Conservation (phyloP, 2,888 invertebrate species). For the Dendrolimus pini region DNA sequence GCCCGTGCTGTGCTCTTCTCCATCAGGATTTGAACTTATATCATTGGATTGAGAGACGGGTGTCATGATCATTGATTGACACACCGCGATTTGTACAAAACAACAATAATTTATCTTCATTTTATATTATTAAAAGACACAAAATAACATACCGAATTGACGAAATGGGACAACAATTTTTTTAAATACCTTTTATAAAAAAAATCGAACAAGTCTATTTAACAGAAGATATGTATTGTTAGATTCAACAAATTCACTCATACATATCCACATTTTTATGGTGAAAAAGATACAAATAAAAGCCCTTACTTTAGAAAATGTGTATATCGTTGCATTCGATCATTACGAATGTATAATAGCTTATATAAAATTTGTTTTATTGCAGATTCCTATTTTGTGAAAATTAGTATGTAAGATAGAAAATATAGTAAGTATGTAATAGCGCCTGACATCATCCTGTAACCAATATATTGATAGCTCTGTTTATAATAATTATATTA, state of each 20-base stretch:
- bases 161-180: too few species aligned
- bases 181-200: too few species aligned
- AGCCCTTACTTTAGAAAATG: background rate
- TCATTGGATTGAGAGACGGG: too few species aligned
- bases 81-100: too few species aligned
- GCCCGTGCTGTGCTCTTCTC: too few species aligned
- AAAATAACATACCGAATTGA: too few species aligned
- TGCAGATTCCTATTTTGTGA: slow-evolving; percentile 74
- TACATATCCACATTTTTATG: slow-evolving; percentile 35
- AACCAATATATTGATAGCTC: slow-evolving; percentile 10
- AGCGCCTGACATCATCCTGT: slow-evolving; percentile 12
- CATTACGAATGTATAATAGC: slow-evolving; percentile 7
- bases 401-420: slow-evolving; percentile 54
- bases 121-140: too few species aligned
- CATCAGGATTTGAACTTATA: too few species aligned
- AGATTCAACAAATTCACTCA: slow-evolving; percentile 10
- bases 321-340: slow-evolving; percentile 6
- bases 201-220: too few species aligned
- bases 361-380: slow-evolving; percentile 34
- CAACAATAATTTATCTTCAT: too few species aligned
- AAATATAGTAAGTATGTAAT: slow-evolving; percentile 27
- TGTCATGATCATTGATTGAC: too few species aligned
- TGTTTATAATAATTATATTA: slow-evolving; percentile 15
- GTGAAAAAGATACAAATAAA: slow-evolving; percentile 14
- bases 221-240: too few species aligned